Percentiles rank a stretch among this genome's conserved stretches.
Evolutionary conservation across 2,888 invertebrate genomes (phyloP).

Genomic region (Rhopalosiphum nymphaeae): DNA sequence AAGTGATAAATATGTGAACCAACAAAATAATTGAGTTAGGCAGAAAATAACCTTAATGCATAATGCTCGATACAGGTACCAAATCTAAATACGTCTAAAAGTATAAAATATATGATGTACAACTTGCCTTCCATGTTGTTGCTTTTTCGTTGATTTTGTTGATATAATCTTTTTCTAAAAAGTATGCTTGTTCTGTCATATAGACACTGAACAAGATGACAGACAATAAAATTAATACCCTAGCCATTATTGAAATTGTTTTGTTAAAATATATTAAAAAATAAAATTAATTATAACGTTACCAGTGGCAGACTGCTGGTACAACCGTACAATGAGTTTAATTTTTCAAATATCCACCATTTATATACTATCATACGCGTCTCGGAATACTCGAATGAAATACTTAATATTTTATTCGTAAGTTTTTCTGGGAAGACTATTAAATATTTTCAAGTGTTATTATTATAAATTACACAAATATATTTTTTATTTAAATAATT

Average conservation of each 20-base stretch:
- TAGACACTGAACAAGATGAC: constrained; percentile 30
- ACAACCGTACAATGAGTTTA: not conserved
- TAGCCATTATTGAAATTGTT: constrained; percentile 8
- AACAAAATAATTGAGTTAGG: not conserved
- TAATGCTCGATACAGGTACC: not conserved
- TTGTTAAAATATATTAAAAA: not conserved
- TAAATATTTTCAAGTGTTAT: not conserved
- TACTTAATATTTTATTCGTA: not conserved
- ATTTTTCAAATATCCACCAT: not conserved
- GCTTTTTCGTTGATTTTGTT: not conserved
- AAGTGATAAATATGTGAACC: not conserved
- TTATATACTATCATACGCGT: not conserved
- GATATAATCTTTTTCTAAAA: constrained; percentile 26
- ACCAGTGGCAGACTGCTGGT: not conserved
- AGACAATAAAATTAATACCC: constrained; percentile 10
- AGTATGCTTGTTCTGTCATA: constrained; percentile 35
- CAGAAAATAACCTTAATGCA: not conserved
- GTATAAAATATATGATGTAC: not conserved
- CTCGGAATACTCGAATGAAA: not conserved
- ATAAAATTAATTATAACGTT: not conserved
- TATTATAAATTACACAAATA: not conserved
- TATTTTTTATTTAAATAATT: not conserved
- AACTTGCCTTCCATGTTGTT: constrained; percentile 34
- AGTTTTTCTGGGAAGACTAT: not conserved
- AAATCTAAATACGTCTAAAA: not conserved